These are phyloP conservation scores for Seira musarum DNA, from an alignment of 2,888 invertebrate genomes.

Conservation along the genomic window DNA sequence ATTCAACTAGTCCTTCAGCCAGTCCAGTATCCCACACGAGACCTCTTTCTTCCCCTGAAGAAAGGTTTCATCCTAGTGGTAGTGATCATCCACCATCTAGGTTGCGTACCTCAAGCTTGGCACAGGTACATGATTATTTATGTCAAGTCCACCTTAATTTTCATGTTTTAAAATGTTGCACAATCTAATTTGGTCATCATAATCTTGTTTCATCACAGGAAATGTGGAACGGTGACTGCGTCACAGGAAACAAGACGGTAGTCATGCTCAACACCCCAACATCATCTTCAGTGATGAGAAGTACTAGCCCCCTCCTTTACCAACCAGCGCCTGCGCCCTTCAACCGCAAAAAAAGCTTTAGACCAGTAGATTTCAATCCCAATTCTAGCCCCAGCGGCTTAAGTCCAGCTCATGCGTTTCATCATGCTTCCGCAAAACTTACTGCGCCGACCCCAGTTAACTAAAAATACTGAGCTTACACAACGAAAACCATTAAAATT, in stretches of 20 bases:
- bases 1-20: slow-evolving; percentile 66
- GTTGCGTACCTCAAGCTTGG: slow-evolving; percentile 22
- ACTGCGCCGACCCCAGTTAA: slow-evolving; percentile 49
- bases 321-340: slow-evolving; percentile 60
- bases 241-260: slow-evolving; percentile 55
- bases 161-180: no score
- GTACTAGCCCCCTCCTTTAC: slow-evolving; percentile 34
- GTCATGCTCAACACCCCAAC: slow-evolving; percentile 50
- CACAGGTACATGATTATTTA: slow-evolving; percentile 49
- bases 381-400: slow-evolving; percentile 44
- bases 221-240: slow-evolving; percentile 57
- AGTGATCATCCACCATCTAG: slow-evolving; percentile 30
- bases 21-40: slow-evolving; percentile 63
- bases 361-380: slow-evolving; percentile 74
- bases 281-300: slow-evolving; percentile 20
- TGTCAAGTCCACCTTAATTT: no score
- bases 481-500: neutral
- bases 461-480: slow-evolving; percentile 15
- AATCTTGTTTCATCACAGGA: slow-evolving; percentile 33
- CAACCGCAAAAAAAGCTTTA: slow-evolving; percentile 72
- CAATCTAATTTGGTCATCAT: no score
- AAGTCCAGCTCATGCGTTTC: slow-evolving; percentile 58
- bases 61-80: slow-evolving; percentile 39
- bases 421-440: slow-evolving; percentile 57
- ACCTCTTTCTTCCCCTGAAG: slow-evolving; percentile 54